phyloP scores from a whole-genome alignment of 2,113 vertebrate species.

The Platanista minor region DNA sequence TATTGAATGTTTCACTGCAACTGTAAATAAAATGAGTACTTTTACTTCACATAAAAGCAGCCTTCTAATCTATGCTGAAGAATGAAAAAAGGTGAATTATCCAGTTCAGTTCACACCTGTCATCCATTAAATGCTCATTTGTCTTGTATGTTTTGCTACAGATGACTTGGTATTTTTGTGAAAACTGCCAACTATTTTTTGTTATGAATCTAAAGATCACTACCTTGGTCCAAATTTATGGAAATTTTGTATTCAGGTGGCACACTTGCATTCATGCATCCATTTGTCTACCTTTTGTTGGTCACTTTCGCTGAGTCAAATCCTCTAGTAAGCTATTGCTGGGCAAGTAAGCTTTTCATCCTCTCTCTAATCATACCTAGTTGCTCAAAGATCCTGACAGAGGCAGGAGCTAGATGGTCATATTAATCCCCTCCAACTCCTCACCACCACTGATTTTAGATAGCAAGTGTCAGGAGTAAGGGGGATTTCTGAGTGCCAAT shows the following conservation, averaged over 20 bases:
- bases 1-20: neutral
- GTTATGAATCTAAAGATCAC: neutral
- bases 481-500: neutral
- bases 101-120: neutral
- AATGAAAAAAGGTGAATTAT: neutral
- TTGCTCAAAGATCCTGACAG: neutral
- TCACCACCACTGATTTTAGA: neutral
- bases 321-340: neutral
- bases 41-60: constrained; percentile 15
- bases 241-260: neutral
- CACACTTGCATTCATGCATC: neutral
- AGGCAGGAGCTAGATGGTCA: neutral
- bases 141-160: neutral
- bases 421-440: neutral
- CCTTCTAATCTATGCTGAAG: neutral
- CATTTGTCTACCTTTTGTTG: neutral
- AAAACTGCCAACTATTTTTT: constrained; percentile 10
- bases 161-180: neutral
- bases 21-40: neutral
- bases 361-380: neutral
- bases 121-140: neutral
- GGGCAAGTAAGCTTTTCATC: neutral
- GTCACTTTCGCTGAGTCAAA: neutral
- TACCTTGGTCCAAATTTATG: neutral
- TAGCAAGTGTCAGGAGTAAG: neutral